phyloP scores from a whole-genome alignment of 2,888 invertebrate genomes.

The Lordiphosa andalusiaca region DNA sequence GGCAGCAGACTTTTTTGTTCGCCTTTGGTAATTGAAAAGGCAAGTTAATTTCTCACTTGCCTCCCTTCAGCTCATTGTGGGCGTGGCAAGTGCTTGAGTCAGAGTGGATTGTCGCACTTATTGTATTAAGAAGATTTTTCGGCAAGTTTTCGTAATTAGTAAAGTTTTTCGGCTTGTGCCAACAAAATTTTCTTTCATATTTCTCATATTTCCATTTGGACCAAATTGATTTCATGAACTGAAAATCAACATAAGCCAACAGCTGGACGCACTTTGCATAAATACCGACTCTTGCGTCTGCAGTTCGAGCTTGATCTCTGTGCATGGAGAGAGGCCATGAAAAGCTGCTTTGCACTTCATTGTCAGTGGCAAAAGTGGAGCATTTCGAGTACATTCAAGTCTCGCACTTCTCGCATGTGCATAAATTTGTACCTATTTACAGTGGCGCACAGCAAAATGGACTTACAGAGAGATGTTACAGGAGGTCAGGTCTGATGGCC shows the following conservation, averaged over 20 bases:
- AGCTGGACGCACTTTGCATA: conserved; percentile 61
- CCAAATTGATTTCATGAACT: conserved; percentile 62
- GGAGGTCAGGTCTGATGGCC: too few relatives aligned
- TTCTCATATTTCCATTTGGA: conserved; percentile 34
- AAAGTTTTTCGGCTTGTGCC: conserved; percentile 74
- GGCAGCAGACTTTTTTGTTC: conserved; percentile 38
- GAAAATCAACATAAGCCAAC: conserved; percentile 57
- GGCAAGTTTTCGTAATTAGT: conserved; percentile 77
- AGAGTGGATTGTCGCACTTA: conserved; percentile 51
- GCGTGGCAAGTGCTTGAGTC: conserved; percentile 11
- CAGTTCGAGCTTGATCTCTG: conserved; percentile 10
- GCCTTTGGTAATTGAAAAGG: conserved; percentile 76
- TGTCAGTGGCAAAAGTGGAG: conserved; percentile 30
- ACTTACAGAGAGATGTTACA: too few relatives aligned
- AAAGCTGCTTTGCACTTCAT: conserved; percentile 67
- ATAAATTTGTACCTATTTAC: neutral
- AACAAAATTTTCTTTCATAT: conserved; percentile 36
- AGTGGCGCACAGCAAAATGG: too few relatives aligned
- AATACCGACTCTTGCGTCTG: conserved; percentile 22
- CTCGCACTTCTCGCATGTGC: conserved; percentile 1
- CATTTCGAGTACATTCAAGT: conserved; percentile 1
- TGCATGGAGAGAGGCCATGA: conserved; percentile 29
- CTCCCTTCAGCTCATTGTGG: conserved; percentile 22
- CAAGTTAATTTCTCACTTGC: conserved; percentile 76
- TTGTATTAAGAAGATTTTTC: conserved; percentile 77